A percentile compares a stretch with the other conserved stretches of the same genome.
Conservation (phyloP, 2,888 invertebrate genomes). For the Muschampia plurimacula region DNA sequence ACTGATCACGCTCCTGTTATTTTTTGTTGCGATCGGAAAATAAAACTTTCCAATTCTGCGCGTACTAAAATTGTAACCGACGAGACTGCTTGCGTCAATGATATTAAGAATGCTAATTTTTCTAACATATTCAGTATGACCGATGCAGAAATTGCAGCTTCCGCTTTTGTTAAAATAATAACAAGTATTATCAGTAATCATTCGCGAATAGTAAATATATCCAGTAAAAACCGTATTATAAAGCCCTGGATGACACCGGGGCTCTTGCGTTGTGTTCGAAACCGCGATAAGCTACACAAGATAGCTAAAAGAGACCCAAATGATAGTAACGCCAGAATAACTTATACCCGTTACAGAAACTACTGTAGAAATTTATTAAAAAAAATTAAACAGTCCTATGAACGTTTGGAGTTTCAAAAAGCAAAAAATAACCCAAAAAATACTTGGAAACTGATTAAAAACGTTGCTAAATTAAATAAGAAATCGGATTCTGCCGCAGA, state of each 20-base stretch:
- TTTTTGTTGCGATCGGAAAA: neutral
- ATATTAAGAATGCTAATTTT: neutral
- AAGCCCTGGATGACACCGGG: constrained; percentile 15
- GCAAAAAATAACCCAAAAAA: constrained; percentile 14
- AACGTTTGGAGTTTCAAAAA: constrained; percentile 9
- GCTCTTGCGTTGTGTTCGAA: constrained; percentile 4
- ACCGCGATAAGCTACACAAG: neutral
- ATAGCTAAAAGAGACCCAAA: constrained; percentile 1
- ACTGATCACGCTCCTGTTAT: constrained; percentile 23
- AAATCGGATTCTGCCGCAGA: neutral
- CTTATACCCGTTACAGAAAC: neutral
- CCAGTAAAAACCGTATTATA: neutral
- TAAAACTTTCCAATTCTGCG: neutral
- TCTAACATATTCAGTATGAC: constrained; percentile 2
- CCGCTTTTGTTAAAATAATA: neutral
- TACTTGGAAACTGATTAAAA: constrained; percentile 3
- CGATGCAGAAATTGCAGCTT: constrained; percentile 9
- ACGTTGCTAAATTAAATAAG: neutral
- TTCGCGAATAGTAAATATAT: neutral
- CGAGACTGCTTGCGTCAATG: constrained; percentile 17
- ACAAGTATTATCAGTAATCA: neutral
- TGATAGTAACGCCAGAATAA: neutral
- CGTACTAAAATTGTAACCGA: neutral
- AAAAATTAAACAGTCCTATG: constrained; percentile 5
- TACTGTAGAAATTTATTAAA: neutral